phyloP scores from a whole-genome alignment of 2,888 invertebrate genomes.

The Heliothis peltigera region DNA sequence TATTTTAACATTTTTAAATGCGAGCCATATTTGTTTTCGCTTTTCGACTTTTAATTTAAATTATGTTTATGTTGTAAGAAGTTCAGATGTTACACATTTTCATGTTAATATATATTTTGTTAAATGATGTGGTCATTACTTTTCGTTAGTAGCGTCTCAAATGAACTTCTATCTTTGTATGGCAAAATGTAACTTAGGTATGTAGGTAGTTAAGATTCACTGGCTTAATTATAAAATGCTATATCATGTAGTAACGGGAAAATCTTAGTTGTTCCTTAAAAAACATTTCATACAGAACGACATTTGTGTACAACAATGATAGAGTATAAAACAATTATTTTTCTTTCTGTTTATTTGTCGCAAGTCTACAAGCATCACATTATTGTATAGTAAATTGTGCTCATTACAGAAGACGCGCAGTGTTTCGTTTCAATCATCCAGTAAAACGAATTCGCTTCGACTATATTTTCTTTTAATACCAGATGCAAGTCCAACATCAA shows the following conservation, averaged over 20 bases:
- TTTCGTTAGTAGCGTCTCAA: neutral
- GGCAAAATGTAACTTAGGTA: no score
- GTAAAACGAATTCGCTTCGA: neutral
- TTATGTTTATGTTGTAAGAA: neutral
- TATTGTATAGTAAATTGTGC: neutral
- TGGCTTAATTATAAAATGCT: no score
- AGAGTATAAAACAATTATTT: neutral
- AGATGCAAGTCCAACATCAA: conserved; percentile 6
- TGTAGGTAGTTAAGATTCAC: no score
- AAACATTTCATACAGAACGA: no score
- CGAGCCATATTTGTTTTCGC: conserved; percentile 3
- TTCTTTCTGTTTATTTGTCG: neutral
- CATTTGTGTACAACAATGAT: no score
- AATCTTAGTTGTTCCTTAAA: no score
- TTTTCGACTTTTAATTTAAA: neutral
- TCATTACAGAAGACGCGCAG: neutral
- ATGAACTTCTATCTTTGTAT: neutral
- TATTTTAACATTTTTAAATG: conserved; percentile 18
- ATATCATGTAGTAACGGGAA: no score
- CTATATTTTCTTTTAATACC: conserved; percentile 8
- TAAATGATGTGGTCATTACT: neutral
- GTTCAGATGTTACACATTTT: neutral
- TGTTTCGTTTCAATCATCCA: neutral
- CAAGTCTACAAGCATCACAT: no score
- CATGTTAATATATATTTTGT: neutral